Percentiles rank a stretch among this genome's conserved stretches.
These are phyloP conservation scores for Baccha elongata DNA, from an alignment of 2,888 invertebrate genomes.

Conservation along the genomic window DNA sequence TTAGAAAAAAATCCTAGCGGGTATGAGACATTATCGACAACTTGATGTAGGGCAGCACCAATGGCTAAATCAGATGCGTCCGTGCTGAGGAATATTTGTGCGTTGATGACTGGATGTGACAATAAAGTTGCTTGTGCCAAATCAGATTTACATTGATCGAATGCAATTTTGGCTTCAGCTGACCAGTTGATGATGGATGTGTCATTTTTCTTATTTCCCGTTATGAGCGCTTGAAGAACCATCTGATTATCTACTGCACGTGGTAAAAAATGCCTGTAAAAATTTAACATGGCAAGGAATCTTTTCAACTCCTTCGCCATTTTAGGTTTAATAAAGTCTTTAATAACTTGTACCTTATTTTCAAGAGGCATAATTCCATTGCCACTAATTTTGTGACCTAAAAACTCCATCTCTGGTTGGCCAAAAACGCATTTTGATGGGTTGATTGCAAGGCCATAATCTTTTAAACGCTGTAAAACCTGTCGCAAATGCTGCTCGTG, in stretches of 20 bases:
- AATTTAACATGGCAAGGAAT: constrained; percentile 18
- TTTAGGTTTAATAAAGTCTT: constrained; percentile 5
- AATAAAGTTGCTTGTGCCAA: constrained; percentile 19
- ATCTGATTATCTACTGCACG: not conserved
- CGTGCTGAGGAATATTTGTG: constrained; percentile 22
- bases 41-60: constrained; percentile 55
- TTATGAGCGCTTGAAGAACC: not conserved
- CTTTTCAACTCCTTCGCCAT: too few relatives aligned
- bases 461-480: constrained; percentile 5
- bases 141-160: constrained; percentile 9
- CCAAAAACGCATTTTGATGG: constrained; percentile 8
- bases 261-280: constrained; percentile 21
- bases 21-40: constrained; percentile 21
- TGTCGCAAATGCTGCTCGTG: constrained; percentile 18
- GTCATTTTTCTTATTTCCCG: constrained; percentile 13
- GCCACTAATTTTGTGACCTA: constrained; percentile 49
- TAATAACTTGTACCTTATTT: constrained; percentile 52
- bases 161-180: not conserved
- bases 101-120: not conserved
- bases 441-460: constrained; percentile 32
- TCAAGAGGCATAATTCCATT: constrained; percentile 65
- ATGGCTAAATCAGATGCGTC: constrained; percentile 61
- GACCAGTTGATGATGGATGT: constrained; percentile 55
- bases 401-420: constrained; percentile 24
- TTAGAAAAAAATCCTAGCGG: constrained; percentile 76